A percentile compares a stretch with the other conserved stretches of the same genome.
Conservation (phyloP, 2,113 vertebrate genomes). For the Amblyornis subalaris region DNA sequence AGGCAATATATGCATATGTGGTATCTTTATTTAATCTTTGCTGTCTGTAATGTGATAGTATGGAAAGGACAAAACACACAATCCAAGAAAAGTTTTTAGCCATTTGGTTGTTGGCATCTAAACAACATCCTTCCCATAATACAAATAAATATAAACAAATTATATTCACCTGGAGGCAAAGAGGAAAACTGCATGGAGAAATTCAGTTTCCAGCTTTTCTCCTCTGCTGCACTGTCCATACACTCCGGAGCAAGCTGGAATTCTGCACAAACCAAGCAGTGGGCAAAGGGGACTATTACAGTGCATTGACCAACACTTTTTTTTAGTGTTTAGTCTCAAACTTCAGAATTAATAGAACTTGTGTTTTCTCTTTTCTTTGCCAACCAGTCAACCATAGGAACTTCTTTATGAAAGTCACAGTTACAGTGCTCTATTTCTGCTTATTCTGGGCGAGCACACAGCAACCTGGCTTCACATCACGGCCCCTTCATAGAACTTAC, state of each 20-base stretch:
- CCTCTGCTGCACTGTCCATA: rapidly evolving
- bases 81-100: background rate
- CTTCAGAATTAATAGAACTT: background rate
- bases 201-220: background rate
- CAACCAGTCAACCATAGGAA: background rate
- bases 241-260: background rate
- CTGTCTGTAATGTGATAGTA: background rate
- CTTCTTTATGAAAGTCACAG: background rate
- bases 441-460: rapidly evolving
- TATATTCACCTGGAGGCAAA: background rate
- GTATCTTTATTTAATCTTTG: background rate
- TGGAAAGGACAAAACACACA: background rate
- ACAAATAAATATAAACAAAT: background rate
- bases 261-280: background rate
- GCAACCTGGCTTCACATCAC: background rate
- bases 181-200: background rate
- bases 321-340: background rate
- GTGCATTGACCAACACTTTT: background rate
- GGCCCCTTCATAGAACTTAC: background rate
- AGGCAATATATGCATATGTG: background rate
- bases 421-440: background rate
- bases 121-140: no score
- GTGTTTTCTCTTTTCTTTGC: background rate
- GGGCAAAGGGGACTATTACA: background rate
- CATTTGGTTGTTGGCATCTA: background rate